Evolutionary conservation across 2,888 invertebrate genomes (phyloP), one percentile per base, ranked within the genome.

Genomic region (Hypercompe scribonia): DNA sequence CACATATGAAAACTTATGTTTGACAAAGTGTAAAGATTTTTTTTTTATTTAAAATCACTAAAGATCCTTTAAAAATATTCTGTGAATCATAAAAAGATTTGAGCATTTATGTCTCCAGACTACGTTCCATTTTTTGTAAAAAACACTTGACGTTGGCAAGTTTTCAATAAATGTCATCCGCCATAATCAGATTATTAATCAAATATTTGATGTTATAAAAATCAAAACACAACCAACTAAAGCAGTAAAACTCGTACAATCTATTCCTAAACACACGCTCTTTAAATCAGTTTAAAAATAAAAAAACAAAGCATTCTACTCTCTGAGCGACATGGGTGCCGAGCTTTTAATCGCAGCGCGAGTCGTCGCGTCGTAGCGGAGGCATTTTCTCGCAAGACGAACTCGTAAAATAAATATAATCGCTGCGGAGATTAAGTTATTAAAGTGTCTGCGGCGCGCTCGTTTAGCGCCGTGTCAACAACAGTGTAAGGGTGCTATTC

Each of bases 381-480:
- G 70, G 76, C 76, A 63, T 76, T 65, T 67, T 70, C 74, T 74
- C 78, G 73, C 75, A 70, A 76, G 73, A 73, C 71, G 64, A 66
- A 71, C 65, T 65, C 71, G 68, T 24, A 66, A 63, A 80, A 77
- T 83, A 83, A 83, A 83, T 84, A 82, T 84, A 84, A 78, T 61
- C 67, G 50, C 61, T 10, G 68, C 76, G 75, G 77, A 71, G 82
- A 85, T 86, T 82, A 86, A 85, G 85, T 83, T 81, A 84, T 86
- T 84, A 85, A 81, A 79, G 74, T 81, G 85, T 85, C 85, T 80
- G 74, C 78, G 80, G 71, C 75, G 77, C 74, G 74, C 70, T 75
- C 81, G 79, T 77, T 81, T 74, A 75, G 72, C 68, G 72, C 65
- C 71, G 72, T 75, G 75, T 73, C 77, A 68, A 75, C 75, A 70